Base-by-base conservation (phyloP, 1,140 invertebrate species). In the Ceratoteleas bidentatus region DNA sequence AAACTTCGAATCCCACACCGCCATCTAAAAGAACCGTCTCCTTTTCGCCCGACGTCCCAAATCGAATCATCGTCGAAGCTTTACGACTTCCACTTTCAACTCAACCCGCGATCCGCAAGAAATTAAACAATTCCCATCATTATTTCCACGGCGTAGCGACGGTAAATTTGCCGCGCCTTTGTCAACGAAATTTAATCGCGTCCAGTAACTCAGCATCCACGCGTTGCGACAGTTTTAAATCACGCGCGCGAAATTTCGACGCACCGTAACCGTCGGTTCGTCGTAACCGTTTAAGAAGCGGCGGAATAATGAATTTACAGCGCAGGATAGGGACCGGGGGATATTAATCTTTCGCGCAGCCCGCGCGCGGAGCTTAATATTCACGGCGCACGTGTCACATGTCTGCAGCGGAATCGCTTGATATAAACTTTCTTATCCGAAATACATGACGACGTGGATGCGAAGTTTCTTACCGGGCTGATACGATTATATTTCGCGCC, bases 371-470 rank as follows among this genome's bases (percentile, higher is more conserved):
- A 40, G 61, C 61, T 65, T 74, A 65, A 74, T 74, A 74, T 74
- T 74, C 72, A 64, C 43, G 61, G 45, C 7, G 61, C 72, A 66
- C 47, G 72, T 74, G 72, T 74, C 61, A 74, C 72, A 74, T 60
- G 61, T 65, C 72, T 50, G 24, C 16, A 40, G 49, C 56, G 34
- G 61, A 58, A 74, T 74, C 61, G 54, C 58, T 74, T 74, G 53
- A 65, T 60, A 74, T 74, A 60, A 74, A 74, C 72, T 74, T 74
- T 65, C 72, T 74, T 74, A 74, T 65, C 61, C 72, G 50, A 74
- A 74, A 74, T 74, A 74, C 38, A 74, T 74, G 58, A 74, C 15
- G 34, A 7, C 14, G 16, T 15, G 45, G 52, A 74, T 57, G 52
- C 5, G 53, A 74, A 65, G n/a, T 58, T 65, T 38, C 54, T 65